A percentile compares a stretch with the other conserved stretches of the same genome.
Conservation (phyloP, 2,113 vertebrate species). For the Strigops habroptila region DNA sequence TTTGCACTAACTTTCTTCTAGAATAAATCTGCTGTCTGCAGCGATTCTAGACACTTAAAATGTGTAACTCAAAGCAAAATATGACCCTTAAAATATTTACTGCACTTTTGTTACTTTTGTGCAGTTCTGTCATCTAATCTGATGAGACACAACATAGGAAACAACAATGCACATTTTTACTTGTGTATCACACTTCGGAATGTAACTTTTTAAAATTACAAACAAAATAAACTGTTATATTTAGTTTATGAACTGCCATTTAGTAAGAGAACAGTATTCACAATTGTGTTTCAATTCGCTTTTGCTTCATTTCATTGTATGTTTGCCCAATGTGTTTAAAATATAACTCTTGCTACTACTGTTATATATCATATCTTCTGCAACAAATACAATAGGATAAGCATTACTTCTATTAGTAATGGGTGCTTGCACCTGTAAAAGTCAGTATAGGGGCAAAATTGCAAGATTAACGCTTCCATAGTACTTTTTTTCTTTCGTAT, state of each 20-base stretch:
- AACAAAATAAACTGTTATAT: constrained; percentile 32
- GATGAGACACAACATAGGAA: neutral
- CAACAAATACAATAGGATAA: neutral
- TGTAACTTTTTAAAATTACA: neutral
- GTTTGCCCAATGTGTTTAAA: neutral
- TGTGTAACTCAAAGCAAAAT: neutral
- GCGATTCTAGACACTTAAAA: neutral
- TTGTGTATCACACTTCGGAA: constrained; percentile 12
- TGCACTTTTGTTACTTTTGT: neutral
- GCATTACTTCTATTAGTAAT: neutral
- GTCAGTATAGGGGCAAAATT: neutral
- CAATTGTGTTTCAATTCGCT: constrained; percentile 47
- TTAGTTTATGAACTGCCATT: constrained; percentile 38
- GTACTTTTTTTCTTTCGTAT: neutral
- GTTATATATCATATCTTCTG: neutral
- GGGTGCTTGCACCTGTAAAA: neutral
- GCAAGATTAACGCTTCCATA: neutral
- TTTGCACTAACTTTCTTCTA: neutral
- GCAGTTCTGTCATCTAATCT: neutral
- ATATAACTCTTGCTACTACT: neutral
- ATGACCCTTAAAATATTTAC: neutral
- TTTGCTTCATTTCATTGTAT: neutral
- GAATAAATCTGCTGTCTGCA: neutral
- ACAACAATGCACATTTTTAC: neutral
- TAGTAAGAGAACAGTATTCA: constrained; percentile 13